These are phyloP conservation scores for Datnioides undecimradiatus DNA, from an alignment of 2,113 vertebrate genomes.

Conservation along the genomic window DNA sequence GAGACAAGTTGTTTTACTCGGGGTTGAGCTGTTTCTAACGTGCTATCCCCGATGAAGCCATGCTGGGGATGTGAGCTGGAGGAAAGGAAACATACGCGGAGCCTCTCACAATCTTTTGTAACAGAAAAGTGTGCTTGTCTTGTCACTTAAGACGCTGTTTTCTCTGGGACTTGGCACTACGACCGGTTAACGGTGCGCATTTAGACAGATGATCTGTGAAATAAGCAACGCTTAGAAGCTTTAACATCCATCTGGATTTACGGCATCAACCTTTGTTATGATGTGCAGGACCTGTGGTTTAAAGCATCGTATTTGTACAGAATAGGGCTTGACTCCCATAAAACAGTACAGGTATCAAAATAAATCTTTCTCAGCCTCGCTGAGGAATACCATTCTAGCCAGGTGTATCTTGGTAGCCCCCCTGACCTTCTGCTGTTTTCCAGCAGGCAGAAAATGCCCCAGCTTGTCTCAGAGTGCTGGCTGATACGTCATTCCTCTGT, in stretches of 20 bases:
- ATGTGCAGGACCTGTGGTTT: constrained; percentile 38
- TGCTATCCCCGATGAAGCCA: neutral
- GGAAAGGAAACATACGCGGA: constrained; percentile 16
- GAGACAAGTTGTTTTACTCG: constrained; percentile 24
- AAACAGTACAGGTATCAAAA: constrained; percentile 63
- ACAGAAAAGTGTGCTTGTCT: constrained; percentile 27
- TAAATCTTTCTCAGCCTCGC: constrained; percentile 48
- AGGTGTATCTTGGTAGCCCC: constrained; percentile 41
- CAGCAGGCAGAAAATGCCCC: constrained; percentile 16
- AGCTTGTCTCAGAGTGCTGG: neutral
- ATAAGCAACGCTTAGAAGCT: constrained; percentile 60
- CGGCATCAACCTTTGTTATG: constrained; percentile 35
- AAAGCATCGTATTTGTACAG: constrained; percentile 56
- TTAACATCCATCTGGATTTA: constrained; percentile 67
- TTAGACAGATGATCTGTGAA: constrained; percentile 71
- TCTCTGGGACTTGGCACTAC: constrained; percentile 18
- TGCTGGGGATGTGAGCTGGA: constrained; percentile 16
- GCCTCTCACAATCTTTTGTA: constrained; percentile 7
- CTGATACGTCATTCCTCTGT: constrained; percentile 27
- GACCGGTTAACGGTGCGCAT: constrained; percentile 45
- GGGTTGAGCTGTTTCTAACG: neutral
- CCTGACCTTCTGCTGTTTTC: constrained; percentile 66
- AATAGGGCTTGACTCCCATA: constrained; percentile 57
- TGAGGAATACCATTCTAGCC: constrained; percentile 31
- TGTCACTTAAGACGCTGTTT: constrained; percentile 26